Percentiles rank a stretch among this genome's conserved stretches.
Conservation (phyloP, 2,888 invertebrate genomes). For the Prosopocoilus inquinatus region DNA sequence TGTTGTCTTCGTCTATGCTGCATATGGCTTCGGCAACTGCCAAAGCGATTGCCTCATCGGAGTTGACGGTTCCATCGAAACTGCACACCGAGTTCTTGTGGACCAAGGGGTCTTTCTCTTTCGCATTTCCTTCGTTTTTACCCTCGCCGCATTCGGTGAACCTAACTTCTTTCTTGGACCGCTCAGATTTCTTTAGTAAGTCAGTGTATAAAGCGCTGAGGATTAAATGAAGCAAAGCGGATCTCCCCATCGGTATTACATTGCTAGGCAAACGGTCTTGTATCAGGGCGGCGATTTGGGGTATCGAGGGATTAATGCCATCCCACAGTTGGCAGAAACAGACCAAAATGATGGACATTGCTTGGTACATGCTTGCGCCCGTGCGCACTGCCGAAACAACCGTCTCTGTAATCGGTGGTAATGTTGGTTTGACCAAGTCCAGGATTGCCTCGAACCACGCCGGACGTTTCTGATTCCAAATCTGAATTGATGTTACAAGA, state of each 20-base stretch:
- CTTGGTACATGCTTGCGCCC: conserved; percentile 78
- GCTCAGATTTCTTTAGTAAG: conserved; percentile 56
- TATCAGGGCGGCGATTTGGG: conserved; percentile 54
- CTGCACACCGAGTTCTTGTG: conserved; percentile 33
- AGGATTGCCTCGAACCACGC: conserved; percentile 75
- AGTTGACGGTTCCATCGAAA: conserved; percentile 32
- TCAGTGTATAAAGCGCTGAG: conserved; percentile 69
- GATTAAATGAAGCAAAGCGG: conserved; percentile 70
- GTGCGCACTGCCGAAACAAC: conserved; percentile 69
- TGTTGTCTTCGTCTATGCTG: conserved; percentile 75
- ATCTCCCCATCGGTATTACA: conserved; percentile 67
- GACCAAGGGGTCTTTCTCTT: conserved; percentile 9
- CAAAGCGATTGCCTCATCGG: conserved; percentile 57
- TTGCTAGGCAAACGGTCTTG: conserved; percentile 70
- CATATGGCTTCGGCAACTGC: conserved; percentile 77
- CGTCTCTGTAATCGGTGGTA: conserved; percentile 65
- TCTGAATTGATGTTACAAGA: conserved; percentile 50
- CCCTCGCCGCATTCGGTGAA: conserved; percentile 21
- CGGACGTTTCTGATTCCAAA: conserved; percentile 79
- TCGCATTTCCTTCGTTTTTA: background rate
- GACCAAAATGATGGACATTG: conserved; percentile 71
- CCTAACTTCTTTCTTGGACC: conserved; percentile 31
- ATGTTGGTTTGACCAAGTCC: conserved; percentile 61
- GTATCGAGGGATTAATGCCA: conserved; percentile 63
- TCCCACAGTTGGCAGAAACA: conserved; percentile 69